Evolutionary conservation across 2,888 invertebrate species (phyloP).

Genomic region (Ferdinandea cuprea): DNA sequence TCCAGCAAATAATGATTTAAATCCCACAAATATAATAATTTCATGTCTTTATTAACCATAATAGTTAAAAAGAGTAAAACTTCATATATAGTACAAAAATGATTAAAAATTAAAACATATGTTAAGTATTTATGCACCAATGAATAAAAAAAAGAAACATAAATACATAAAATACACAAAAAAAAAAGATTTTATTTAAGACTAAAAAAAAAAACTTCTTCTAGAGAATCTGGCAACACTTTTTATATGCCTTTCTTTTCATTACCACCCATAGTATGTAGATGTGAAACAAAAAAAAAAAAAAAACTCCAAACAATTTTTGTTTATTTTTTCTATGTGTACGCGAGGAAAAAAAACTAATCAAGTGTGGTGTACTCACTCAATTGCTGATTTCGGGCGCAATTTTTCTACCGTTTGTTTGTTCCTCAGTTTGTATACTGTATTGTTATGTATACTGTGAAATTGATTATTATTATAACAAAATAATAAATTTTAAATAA

Average conservation of each 20-base stretch:
- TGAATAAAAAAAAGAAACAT: conserved; percentile 26
- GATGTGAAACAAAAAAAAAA: conserved; percentile 24
- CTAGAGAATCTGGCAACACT: conserved; percentile 28
- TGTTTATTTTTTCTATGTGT: conserved; percentile 51
- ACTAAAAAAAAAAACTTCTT: conserved; percentile 26
- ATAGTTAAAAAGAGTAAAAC: neutral
- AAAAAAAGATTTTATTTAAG: conserved; percentile 5
- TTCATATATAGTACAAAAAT: conserved; percentile 3
- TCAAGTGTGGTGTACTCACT: conserved; percentile 74
- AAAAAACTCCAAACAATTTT: conserved; percentile 34
- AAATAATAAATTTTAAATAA: conserved; percentile 49
- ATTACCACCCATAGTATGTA: conserved; percentile 35
- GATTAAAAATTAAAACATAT: neutral
- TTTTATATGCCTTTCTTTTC: conserved; percentile 23
- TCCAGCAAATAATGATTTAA: neutral
- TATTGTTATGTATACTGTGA: conserved; percentile 75
- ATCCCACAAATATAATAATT: neutral
- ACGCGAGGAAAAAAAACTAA: conserved; percentile 73
- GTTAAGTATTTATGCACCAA: conserved; percentile 29
- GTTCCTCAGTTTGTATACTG: conserved; percentile 75
- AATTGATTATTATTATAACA: conserved; percentile 64
- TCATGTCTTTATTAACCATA: conserved; percentile 1
- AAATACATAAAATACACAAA: conserved; percentile 24
- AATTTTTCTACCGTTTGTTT: conserved; percentile 72
- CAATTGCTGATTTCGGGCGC: conserved; percentile 74